Evolutionary conservation across 2,797 vertebrate genomes (phyloP), one percentile per base, ranked within the genome.

Genomic region (Eulemur coronatus): DNA sequence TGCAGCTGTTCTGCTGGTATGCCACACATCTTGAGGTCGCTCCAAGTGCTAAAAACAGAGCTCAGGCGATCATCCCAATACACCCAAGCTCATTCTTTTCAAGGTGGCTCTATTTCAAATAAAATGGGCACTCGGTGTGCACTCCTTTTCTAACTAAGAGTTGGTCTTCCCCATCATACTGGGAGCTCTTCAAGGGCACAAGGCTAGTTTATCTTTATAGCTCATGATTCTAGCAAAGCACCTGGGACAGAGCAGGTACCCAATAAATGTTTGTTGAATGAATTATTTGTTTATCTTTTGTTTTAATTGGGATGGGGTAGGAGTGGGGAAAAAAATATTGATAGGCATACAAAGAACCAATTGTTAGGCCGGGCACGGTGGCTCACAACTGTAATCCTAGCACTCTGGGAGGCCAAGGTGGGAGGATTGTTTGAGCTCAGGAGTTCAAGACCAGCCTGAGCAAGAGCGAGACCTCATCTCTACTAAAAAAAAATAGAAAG

Each of bases 1-100:
- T 52, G 88, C 98, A 98, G 98, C 98, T 98, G 98, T 88, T 89
- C 85, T 94, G 88, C 84, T 97, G 96, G 96, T 95, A 98, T 97
- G 95, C 85, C 38, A 93, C 94, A 55, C 86, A 97, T 96, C 89
- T 96, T 91, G 93, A 97, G 72, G 96, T 87, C 91, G 91, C 70
- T 96, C 96, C 82, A 92, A 91, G 89, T 30, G 94, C 97, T 97
- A 97, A 98, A 98, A 97, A 97, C 96, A 94, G 96, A 97, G 48
- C 89, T 79, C 63, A 86, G 78, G 89, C 73, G 0, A 91, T 48
- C 82, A 81, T 61, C 43, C 57, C 93, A 55, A 26, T 4, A 30
- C 35, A 82, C 85, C 63, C 96, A 94, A 95, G 73, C 41, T 94
- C 61, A 48, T 94, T 92, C 80, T 91, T 79, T 93, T 89, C 75